Evolutionary conservation across 23 tunicate genomes (phyloP).

Genomic region (Trididemnum nubilum): DNA sequence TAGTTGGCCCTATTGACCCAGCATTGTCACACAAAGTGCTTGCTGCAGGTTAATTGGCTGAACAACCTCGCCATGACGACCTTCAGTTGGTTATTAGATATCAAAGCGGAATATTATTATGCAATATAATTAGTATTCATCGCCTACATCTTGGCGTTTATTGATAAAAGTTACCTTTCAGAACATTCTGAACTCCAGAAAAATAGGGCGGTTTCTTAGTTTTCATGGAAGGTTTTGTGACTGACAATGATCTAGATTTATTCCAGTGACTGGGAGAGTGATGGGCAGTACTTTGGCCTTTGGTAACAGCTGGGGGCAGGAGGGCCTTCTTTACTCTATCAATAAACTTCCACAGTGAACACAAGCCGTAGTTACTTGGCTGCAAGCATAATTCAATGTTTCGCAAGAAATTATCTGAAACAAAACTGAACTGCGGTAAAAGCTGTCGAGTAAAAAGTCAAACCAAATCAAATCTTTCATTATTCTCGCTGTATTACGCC

Average conservation of each 20-base stretch:
- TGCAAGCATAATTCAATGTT: conserved; percentile 39
- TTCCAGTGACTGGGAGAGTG: conserved; percentile 4
- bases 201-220: background rate
- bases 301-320: background rate
- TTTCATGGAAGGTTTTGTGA: background rate
- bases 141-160: background rate
- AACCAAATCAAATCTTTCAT: too few relatives aligned
- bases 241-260: background rate
- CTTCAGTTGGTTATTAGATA: too few relatives aligned
- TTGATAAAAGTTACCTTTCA: conserved; percentile 12
- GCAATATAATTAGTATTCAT: too few relatives aligned
- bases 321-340: conserved; percentile 10
- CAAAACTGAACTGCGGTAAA: too few relatives aligned
- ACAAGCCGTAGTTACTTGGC: conserved; percentile 33
- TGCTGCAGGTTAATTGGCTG: too few relatives aligned
- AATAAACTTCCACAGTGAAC: conserved; percentile 43
- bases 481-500: too few relatives aligned
- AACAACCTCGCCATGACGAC: too few relatives aligned
- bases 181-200: conserved; percentile 5
- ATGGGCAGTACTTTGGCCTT: background rate
- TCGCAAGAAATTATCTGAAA: background rate
- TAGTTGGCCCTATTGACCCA: too few relatives aligned
- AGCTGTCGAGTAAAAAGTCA: too few relatives aligned
- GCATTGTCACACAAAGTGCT: too few relatives aligned
- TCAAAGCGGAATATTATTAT: too few relatives aligned